These are phyloP conservation scores for Drosophila paracracens DNA, from an alignment of 2,888 invertebrate species.

Conservation along the genomic window DNA sequence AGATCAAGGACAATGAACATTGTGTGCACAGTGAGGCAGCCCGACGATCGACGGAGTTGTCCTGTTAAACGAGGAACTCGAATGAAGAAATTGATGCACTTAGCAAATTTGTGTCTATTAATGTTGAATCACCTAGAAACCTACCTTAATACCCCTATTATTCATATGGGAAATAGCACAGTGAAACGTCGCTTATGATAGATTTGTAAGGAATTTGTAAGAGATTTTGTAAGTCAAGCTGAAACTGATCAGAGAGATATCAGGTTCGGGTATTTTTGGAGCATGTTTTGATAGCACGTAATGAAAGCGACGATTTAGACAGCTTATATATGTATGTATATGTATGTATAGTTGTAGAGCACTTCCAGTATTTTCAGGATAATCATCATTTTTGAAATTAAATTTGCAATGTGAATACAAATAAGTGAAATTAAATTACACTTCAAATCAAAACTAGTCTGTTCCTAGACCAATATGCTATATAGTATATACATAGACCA, in stretches of 20 bases:
- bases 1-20: conserved; percentile 86
- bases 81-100: neutral
- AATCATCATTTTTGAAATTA: conserved; percentile 43
- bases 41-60: conserved; percentile 93
- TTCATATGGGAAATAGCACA: conserved; percentile 34
- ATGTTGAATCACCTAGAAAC: conserved; percentile 20
- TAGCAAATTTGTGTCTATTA: conserved; percentile 20
- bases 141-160: conserved; percentile 32
- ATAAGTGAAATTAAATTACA: conserved; percentile 10
- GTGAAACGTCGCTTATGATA: conserved; percentile 73
- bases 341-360: conserved; percentile 46
- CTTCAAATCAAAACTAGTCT: conserved; percentile 32
- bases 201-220: conserved; percentile 73
- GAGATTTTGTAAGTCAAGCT: conserved; percentile 61
- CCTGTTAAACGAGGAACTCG: conserved; percentile 82
- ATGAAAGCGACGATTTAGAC: conserved; percentile 40
- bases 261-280: conserved; percentile 66
- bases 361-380: conserved; percentile 27
- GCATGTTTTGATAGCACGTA: conserved; percentile 64
- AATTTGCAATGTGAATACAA: conserved; percentile 20
- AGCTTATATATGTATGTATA: conserved; percentile 16
- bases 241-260: conserved; percentile 24
- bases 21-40: conserved; percentile 92
- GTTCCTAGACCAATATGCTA: conserved; percentile 72
- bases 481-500: conserved; percentile 33